Evolutionary conservation across 92 coral and sea anemone genomes (phyloP), one percentile per base, ranked within the genome.

Genomic region (Epizoanthus stellaris): DNA sequence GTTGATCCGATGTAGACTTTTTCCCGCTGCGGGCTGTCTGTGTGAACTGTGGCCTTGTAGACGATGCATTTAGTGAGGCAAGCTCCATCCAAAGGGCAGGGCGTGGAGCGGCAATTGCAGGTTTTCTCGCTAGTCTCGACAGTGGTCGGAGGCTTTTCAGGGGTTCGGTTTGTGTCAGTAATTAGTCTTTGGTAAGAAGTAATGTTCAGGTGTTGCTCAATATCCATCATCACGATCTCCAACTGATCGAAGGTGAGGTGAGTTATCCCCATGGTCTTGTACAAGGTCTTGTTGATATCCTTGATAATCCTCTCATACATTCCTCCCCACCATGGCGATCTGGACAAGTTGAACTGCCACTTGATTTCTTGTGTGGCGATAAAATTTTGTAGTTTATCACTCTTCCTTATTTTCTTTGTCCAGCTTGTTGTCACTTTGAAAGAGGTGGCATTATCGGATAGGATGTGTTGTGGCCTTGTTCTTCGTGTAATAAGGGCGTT

Each of bases 291-390:
- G 81, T 87, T 90, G 16, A 82, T 54, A 1, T 86, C 87, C 15
- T 64, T 57, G 30, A 80, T 60, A 4, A 82, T 70, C 30, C 88
- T 5, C 54, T 88, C 90, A 23, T 85, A 88, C 82, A 91, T 76
- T n/a, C 89, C 91, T 70, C 87, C 89, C 91, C 81, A 77, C 80
- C 88, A 84, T 58, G 92, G 91, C 8, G 93, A 76, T 70, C 63
- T 86, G 13, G 89, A 62, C 59, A 91, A 87, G 64, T 70, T 91
- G 76, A 91, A 91, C 81, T 82, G 87, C 88, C 90, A 88, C n/a
- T 5, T 75, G 6, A 91, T 81, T 17, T 85, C 60, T 62, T 85
- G 85, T 49, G 66, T 80, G 20, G 87, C 81, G 16, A 91, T 58
- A 34, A 19, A 85, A 75, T 77, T 60, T 72, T 91, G 94, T 25